A percentile compares a stretch with the other conserved stretches of the same genome.
Evolutionary conservation across 2,113 vertebrate species (phyloP).

Genomic region (Diglossa brunneiventris): DNA sequence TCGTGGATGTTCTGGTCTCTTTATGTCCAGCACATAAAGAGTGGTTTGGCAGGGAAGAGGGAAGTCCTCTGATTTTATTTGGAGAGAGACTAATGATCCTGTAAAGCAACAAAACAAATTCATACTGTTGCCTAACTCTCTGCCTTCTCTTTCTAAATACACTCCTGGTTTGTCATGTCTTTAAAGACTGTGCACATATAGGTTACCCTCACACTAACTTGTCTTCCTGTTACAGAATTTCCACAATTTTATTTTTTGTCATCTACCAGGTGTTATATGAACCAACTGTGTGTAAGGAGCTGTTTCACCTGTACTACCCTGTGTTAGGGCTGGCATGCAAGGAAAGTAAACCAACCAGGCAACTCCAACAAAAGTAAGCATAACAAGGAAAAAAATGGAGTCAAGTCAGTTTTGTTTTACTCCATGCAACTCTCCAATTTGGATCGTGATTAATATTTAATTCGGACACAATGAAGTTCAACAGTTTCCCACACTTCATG

Average conservation of each 20-base stretch:
- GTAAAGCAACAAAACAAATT: not conserved
- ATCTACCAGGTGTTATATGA: not conserved
- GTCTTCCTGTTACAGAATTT: not conserved
- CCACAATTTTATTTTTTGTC: not conserved
- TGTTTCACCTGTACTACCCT: not conserved
- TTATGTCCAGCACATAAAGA: not conserved
- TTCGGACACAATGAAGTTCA: not conserved
- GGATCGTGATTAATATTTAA: not conserved
- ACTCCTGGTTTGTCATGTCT: not conserved
- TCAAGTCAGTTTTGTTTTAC: not conserved
- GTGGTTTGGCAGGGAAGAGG: not conserved
- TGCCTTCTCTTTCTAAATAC: not conserved
- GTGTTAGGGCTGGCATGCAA: not conserved
- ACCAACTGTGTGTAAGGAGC: not conserved
- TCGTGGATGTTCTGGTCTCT: not conserved
- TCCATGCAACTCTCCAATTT: not conserved
- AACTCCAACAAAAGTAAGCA: not conserved
- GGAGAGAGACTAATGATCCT: not conserved
- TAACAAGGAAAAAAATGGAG: not conserved
- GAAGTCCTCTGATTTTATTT: not conserved
- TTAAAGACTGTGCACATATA: not conserved
- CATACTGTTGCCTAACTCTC: not conserved
- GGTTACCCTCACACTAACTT: not conserved
- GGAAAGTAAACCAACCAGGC: not conserved
- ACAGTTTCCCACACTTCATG: not conserved